These are phyloP conservation scores for Aricia artaxerxes DNA, from an alignment of 2,888 invertebrate genomes.

Conservation along the genomic window DNA sequence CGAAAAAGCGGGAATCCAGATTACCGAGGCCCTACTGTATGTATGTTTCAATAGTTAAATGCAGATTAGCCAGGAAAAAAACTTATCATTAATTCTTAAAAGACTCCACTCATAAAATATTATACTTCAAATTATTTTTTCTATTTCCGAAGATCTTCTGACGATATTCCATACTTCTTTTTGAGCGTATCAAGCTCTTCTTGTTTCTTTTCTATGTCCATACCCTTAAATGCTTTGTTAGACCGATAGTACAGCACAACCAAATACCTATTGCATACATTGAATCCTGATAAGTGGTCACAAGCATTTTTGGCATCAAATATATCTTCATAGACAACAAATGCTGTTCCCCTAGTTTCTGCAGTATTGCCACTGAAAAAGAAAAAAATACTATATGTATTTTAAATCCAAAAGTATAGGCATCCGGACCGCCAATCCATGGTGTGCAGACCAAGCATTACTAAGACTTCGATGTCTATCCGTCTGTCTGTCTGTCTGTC, in stretches of 20 bases:
- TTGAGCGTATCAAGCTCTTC: constrained; percentile 97
- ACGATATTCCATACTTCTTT: constrained; percentile 93
- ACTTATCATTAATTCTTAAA: background rate
- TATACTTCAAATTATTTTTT: constrained; percentile 34
- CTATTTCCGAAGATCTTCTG: constrained; percentile 75
- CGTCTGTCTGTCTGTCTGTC: too few species aligned
- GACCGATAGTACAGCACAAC: constrained; percentile 99
- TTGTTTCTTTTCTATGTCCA: constrained; percentile 96
- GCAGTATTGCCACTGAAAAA: constrained; percentile 95
- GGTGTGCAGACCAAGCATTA: too few species aligned
- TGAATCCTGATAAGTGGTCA: constrained; percentile 99
- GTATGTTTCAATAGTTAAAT: background rate
- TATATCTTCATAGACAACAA: constrained; percentile 99
- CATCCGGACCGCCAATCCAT: too few species aligned
- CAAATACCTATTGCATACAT: constrained; percentile 98
- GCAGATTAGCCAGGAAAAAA: background rate
- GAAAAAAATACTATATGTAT: constrained; percentile 16
- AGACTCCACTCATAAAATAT: constrained; percentile 3
- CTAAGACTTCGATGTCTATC: too few species aligned
- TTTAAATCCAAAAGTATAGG: background rate
- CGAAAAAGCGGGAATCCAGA: too few species aligned
- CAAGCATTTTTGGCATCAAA: constrained; percentile 99
- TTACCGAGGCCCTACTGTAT: too few species aligned
- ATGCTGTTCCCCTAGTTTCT: constrained; percentile 98
- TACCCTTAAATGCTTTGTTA: constrained; percentile 96